These are phyloP conservation scores for Dasyornis broadbenti DNA, from an alignment of 2,113 vertebrate genomes.

Conservation along the genomic window DNA sequence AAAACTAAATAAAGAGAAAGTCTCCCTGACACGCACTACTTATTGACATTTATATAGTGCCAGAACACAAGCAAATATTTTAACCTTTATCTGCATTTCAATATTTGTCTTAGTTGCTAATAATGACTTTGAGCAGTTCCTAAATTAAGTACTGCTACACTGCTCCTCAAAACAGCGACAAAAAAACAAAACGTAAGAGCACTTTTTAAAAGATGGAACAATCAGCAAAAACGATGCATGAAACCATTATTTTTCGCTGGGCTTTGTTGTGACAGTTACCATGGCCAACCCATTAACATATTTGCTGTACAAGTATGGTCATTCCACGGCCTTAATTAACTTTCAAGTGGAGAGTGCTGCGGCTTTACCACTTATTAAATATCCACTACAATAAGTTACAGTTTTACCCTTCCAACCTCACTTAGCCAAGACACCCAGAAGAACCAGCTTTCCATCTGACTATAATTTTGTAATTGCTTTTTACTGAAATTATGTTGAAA, in stretches of 20 bases:
- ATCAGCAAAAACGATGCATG: slow-evolving; percentile 42
- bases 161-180: slow-evolving; percentile 1
- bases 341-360: slow-evolving; percentile 70
- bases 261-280: slow-evolving; percentile 72
- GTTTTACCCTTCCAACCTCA: slow-evolving; percentile 69
- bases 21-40: neutral
- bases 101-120: neutral
- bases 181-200: neutral
- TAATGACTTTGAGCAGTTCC: neutral
- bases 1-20: neutral
- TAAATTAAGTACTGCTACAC: neutral
- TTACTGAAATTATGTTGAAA: slow-evolving; percentile 66
- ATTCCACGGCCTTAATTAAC: slow-evolving; percentile 73
- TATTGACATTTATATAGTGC: neutral
- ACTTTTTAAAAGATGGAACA: neutral
- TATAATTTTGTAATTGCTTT: slow-evolving; percentile 67
- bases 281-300: slow-evolving; percentile 70
- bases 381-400: slow-evolving; percentile 67
- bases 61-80: neutral
- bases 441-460: slow-evolving; percentile 45
- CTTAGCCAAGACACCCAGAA: slow-evolving; percentile 67
- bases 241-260: slow-evolving; percentile 58
- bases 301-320: slow-evolving; percentile 68
- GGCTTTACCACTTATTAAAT: slow-evolving; percentile 78
- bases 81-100: neutral